A percentile compares a stretch with the other conserved stretches of the same genome.
Conservation (phyloP, 2,797 vertebrate species). For the Dromococcyx pavoninus region DNA sequence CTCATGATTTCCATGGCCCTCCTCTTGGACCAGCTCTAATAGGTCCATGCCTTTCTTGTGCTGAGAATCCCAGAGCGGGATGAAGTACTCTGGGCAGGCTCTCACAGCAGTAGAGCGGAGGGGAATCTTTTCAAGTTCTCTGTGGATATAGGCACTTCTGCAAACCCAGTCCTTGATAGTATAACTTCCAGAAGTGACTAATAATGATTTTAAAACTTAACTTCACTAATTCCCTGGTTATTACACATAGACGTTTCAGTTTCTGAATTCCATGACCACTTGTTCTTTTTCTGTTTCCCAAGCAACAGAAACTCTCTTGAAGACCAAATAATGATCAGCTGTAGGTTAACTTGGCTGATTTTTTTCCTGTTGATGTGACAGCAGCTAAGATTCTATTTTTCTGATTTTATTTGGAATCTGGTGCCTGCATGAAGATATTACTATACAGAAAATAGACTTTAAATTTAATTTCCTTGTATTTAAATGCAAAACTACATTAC, state of each 20-base stretch:
- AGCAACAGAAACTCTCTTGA: background rate
- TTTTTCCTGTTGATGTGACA: no score
- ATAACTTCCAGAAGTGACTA: background rate
- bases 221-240: background rate
- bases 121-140: background rate
- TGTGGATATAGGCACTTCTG: background rate
- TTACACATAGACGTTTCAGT: background rate
- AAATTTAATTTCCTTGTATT: background rate
- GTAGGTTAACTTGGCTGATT: background rate
- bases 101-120: background rate
- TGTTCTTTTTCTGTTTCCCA: background rate
- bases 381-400: no score
- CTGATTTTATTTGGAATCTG: no score
- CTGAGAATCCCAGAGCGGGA: no score
- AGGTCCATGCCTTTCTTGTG: no score
- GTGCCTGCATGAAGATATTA: no score
- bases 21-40: no score
- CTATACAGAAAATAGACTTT: background rate
- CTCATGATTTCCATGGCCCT: no score
- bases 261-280: background rate
- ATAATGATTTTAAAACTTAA: background rate
- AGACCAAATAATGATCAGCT: background rate
- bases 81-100: background rate
- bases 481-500: background rate
- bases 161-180: background rate